Conservation (phyloP, 2,888 invertebrate species). For the Eupithecia vulgata region DNA sequence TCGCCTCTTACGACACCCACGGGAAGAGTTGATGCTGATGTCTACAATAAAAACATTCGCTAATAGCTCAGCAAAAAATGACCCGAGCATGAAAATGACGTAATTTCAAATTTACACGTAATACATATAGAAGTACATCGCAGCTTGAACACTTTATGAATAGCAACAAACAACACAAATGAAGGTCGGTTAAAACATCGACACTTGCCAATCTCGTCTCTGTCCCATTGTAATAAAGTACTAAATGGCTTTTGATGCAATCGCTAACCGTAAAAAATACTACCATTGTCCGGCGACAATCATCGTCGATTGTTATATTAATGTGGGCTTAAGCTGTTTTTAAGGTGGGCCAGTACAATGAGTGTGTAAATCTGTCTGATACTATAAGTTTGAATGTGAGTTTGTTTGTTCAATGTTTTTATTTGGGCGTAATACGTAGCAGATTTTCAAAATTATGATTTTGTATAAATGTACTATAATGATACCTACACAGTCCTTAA, state of each 20-base stretch:
- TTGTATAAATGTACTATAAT: no score
- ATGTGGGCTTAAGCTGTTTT: slow-evolving; percentile 26
- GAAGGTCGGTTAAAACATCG: slow-evolving; percentile 28
- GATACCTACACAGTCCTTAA: no score
- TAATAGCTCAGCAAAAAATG: slow-evolving; percentile 8
- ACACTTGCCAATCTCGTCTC: slow-evolving; percentile 21
- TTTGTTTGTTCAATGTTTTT: neutral
- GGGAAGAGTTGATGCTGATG: no score
- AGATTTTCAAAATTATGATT: no score
- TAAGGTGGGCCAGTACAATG: slow-evolving; percentile 17
- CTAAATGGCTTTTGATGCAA: slow-evolving; percentile 11
- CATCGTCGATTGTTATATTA: slow-evolving; percentile 18
- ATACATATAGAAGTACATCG: neutral
- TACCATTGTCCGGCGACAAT: slow-evolving; percentile 29
- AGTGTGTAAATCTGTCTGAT: neutral
- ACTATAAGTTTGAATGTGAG: neutral
- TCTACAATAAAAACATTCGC: neutral
- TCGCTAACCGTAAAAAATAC: slow-evolving; percentile 22
- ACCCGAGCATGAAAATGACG: slow-evolving; percentile 1
- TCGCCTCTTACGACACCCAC: no score
- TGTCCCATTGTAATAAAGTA: slow-evolving; percentile 17
- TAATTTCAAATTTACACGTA: slow-evolving; percentile 3
- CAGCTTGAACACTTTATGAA: slow-evolving; percentile 1
- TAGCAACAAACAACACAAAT: slow-evolving; percentile 10
- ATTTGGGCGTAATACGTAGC: neutral